Evolutionary conservation across 2,113 vertebrate species (phyloP).

Genomic region (Spilogale gracilis): DNA sequence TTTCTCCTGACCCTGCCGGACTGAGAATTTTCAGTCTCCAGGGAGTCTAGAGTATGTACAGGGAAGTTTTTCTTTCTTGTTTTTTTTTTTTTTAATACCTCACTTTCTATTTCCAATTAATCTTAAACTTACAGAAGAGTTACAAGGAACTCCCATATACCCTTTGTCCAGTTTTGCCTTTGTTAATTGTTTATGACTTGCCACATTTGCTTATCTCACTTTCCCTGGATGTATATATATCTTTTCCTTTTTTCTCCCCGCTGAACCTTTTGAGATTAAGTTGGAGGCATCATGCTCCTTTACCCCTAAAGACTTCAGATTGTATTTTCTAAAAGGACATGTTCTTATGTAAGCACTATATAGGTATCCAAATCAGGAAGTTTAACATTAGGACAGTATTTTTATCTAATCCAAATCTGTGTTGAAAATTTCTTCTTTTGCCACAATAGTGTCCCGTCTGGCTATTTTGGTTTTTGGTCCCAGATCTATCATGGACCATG

Average conservation of each 20-base stretch:
- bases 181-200: background rate
- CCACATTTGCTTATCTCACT: background rate
- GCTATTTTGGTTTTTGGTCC: background rate
- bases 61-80: conserved; percentile 4
- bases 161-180: background rate
- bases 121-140: conserved; percentile 20
- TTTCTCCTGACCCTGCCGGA: background rate
- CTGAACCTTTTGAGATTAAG: background rate
- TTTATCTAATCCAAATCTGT: background rate
- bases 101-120: conserved; percentile 5
- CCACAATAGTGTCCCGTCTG: background rate
- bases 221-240: background rate
- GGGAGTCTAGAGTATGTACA: background rate
- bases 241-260: background rate
- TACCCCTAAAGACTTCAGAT: background rate
- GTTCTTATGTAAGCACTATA: background rate
- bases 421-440: background rate
- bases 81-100: background rate
- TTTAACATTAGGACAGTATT: background rate
- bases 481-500: background rate
- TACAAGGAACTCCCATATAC: background rate
- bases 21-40: background rate
- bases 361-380: background rate
- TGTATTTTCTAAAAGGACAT: background rate
- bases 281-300: background rate